Conservation (phyloP, 1,140 invertebrate species). For the Bombus haemorrhoidalis region DNA sequence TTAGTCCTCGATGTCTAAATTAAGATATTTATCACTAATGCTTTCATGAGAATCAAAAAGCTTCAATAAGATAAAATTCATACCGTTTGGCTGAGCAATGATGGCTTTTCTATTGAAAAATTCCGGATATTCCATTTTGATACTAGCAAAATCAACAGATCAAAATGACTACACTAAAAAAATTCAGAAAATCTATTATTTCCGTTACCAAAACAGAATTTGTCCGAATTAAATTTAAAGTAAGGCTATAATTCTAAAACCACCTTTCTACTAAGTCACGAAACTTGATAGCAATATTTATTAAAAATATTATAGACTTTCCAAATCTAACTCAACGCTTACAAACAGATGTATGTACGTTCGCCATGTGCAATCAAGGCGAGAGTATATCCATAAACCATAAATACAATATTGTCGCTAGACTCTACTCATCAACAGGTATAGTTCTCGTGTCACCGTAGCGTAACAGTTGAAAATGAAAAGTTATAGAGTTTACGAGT, state of each 20-base stretch:
- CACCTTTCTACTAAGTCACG: not conserved
- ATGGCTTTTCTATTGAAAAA: too few species aligned
- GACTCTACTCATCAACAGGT: not conserved
- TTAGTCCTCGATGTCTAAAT: too few species aligned
- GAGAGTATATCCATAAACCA: not conserved
- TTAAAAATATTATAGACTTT: not conserved
- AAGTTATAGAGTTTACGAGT: constrained; percentile 30
- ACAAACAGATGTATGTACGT: not conserved
- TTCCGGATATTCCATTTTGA: too few species aligned
- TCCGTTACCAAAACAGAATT: too few species aligned
- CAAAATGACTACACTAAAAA: too few species aligned
- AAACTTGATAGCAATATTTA: not conserved
- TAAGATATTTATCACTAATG: too few species aligned
- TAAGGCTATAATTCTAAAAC: not conserved
- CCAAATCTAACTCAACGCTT: not conserved
- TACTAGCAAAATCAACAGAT: too few species aligned
- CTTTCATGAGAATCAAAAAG: too few species aligned
- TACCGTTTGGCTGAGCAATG: too few species aligned
- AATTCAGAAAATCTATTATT: too few species aligned
- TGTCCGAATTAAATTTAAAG: not conserved
- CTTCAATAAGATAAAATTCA: too few species aligned
- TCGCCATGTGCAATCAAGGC: not conserved
- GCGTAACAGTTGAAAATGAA: constrained; percentile 32
- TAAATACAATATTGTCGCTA: constrained; percentile 1
- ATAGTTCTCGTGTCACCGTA: constrained; percentile 5